Percentiles rank a stretch among this genome's conserved stretches.
phyloP scores from a whole-genome alignment of 2,113 vertebrate species.

The Calypte anna region DNA sequence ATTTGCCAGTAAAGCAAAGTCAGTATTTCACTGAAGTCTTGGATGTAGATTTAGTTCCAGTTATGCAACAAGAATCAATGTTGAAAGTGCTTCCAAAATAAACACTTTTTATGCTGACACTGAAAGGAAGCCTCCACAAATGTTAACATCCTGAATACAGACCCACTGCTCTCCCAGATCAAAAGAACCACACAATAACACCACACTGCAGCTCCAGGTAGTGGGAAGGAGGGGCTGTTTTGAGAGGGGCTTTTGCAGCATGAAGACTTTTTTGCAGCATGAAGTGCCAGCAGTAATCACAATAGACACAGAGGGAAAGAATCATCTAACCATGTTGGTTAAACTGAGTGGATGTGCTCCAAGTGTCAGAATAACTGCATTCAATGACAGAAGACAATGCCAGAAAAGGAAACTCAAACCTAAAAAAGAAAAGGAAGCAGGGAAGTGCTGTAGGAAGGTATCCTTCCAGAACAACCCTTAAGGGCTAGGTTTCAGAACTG shows the following conservation, averaged over 20 bases:
- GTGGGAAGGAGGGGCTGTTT: neutral
- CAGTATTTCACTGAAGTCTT: neutral
- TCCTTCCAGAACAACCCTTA: neutral
- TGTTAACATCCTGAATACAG: neutral
- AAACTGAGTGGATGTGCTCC: fast-evolving
- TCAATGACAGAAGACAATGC: neutral
- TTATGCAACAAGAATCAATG: neutral
- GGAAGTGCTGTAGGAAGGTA: neutral
- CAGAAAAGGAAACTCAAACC: neutral
- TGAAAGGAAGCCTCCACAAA: neutral
- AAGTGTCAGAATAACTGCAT: neutral
- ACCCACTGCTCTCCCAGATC: neutral
- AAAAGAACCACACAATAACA: neutral
- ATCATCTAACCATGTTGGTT: neutral
- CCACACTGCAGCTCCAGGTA: neutral
- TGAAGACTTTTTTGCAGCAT: neutral
- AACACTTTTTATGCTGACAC: neutral
- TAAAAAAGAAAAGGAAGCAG: neutral
- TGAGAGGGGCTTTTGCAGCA: neutral
- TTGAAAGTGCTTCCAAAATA: neutral
- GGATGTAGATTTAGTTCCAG: neutral
- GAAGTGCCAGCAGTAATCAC: neutral
- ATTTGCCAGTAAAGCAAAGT: neutral
- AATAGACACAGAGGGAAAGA: neutral
- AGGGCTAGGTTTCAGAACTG: neutral